Base-by-base conservation (phyloP, 2,797 vertebrate species). In the Megalops cyprinoides region DNA sequence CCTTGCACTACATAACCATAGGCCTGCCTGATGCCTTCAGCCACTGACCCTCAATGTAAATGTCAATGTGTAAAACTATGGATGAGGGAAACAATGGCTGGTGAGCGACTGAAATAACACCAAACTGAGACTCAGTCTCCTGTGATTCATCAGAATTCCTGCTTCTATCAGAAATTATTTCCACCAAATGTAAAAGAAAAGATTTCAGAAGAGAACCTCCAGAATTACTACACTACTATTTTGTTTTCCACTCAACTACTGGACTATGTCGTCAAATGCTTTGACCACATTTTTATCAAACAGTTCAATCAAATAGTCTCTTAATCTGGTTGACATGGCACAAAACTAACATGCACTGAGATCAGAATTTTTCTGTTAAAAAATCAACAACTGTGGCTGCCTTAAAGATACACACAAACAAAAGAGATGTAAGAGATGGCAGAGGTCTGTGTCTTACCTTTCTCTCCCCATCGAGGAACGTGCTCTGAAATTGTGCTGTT, bases 391-490 rank as follows among this genome's bases (percentile, higher is more conserved):
- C 15, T 42, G 5, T 15, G 20, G 44, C 14, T 74, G 23, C 46
- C 73, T n/a, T 6, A 5, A 44, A 51, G 49, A 51, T 48, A 74
- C 10, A 5, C n/a, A 71, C 23, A 44, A 69, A 44, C 37, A 4
- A 14, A 46, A 73, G 18, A 73, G 23, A 73, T 9, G 18, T 8
- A 25, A 44, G n/a, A 62, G 28, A 60, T 65, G 76, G 23, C 20
- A 78, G 28, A 49, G 42, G 42, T 25, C 14, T 58, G 55, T 4
- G 42, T 85, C 86, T 83, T 88, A 90, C 87, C 86, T 86, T 78
- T 78, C 78, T 79, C 60, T 82, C 79, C 48, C 62, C 81, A 42
- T 74, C 23, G 49, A 44, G 46, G n/a, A 58, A 25, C 55, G 25
- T 76, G n/a, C 65, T 78, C 58, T 71, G 58, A 85, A 74, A 14